Conservation (phyloP, 2,113 vertebrate species). For the Pheucticus melanocephalus region DNA sequence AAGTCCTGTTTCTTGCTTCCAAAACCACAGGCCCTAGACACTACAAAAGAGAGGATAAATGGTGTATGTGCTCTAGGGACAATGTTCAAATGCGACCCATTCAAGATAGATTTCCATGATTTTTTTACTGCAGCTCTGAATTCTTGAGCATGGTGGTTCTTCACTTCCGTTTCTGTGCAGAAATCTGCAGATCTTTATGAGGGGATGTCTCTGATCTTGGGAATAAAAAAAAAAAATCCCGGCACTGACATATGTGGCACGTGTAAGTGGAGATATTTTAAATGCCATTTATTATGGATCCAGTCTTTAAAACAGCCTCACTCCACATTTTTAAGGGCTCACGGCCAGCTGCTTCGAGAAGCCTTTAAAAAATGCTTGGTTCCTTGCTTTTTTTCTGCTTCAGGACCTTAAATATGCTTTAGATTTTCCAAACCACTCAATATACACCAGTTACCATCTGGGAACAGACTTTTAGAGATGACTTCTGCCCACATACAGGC, state of each 20-base stretch:
- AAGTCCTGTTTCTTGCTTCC: constrained; percentile 44
- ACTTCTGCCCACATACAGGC: neutral
- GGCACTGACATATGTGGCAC: neutral
- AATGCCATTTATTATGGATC: neutral
- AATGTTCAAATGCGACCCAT: neutral
- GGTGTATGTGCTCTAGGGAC: constrained; percentile 14
- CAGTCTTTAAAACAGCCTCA: neutral
- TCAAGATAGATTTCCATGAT: neutral
- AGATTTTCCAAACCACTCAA: neutral
- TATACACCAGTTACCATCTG: neutral
- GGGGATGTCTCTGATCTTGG: neutral
- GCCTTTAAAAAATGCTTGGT: neutral
- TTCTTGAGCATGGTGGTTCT: neutral
- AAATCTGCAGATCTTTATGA: neutral
- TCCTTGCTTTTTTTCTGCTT: neutral
- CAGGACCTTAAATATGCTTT: neutral
- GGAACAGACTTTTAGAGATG: neutral
- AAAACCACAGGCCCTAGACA: constrained; percentile 53
- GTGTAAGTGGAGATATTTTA: neutral
- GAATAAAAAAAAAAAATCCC: neutral
- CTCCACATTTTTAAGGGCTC: neutral
- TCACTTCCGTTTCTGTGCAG: neutral
- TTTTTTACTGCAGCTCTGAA: neutral
- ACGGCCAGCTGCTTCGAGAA: neutral
- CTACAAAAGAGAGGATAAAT: constrained; percentile 48